Base-by-base conservation (phyloP, 2,888 invertebrate genomes). In the Graphium colonna region DNA sequence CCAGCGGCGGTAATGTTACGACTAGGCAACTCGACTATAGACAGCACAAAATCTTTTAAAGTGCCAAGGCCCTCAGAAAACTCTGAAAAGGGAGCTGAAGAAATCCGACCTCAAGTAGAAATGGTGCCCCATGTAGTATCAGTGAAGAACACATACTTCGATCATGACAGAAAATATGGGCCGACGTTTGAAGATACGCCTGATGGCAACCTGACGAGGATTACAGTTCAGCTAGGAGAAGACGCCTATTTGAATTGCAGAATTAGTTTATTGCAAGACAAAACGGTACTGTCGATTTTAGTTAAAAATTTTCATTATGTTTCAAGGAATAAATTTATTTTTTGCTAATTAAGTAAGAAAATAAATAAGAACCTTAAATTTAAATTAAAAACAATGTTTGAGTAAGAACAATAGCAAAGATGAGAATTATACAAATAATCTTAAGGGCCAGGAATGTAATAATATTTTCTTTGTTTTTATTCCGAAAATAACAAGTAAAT, bases 181-280 rank as follows among this genome's bases (percentile, higher is more conserved):
- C 94, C 94, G 26, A 94, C 93, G 62, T 94, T 94, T 67, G 94
- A 94, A 67, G 90, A 89, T 48, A 67, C 73, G 0, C 73, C 81
- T 0, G 82, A 89, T 62, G 93, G 93, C 18, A 93, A 93, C 64
- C 82, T 92, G 13, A 91, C 93, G 42, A 94, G 93, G 71, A 92
- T 94, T 51, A 95, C 94, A 0, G 94, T 94, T 17, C 94, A 94
- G 68, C 90, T 94, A 51, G 94, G 94, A 1, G 94, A 93, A 59
- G 93, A 92, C 56, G 93, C 94, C 41, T 92, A 92, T 71, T 82
- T 95, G 61, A 94, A 95, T 77, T 95, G 95, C 78, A 91, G 93
- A 73, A 94, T 94, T 73, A 94, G 93, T 64, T 83, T 94, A 60
- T 89, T 94, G 45, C 93, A 94, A 74, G 94, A 94, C 81, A 94